Base-by-base conservation (phyloP, 2,797 vertebrate species). In the Mus spretus region DNA sequence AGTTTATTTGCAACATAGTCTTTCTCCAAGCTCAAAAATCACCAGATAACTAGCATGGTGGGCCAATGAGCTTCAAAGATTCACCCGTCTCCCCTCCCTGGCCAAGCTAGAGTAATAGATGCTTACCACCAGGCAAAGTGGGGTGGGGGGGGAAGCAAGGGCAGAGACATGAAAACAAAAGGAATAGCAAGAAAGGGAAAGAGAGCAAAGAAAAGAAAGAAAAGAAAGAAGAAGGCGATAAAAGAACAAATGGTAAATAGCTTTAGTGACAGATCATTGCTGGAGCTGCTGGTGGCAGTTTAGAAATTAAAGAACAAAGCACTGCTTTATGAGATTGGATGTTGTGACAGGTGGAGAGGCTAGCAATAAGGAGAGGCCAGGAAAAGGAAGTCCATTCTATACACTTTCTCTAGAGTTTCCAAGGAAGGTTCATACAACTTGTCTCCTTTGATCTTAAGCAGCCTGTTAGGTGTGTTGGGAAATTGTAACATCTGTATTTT, bases 381-480 rank as follows among this genome's bases (percentile, higher is more conserved):
- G 34, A n/a, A 67, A 74, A n/a, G 17, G 57, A 74, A 40, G 31
- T 44, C 59, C 11, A n/a, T 34, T 72, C 2, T 78, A 34, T 9
- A 83, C 5, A 75, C 9, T 55, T 5, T 65, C 22, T 86, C 65
- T 77, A 34, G 61, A 72, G 17, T 93, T 93, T 67, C 77, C 6
- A 50, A 72, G 31, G 37, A 87, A 90, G 19, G 4, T 72, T 94
- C 77, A 63, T 37, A 22, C 31, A 4, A 19, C 22, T 20, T 40
- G 11, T 94, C 65, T 78, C 63, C 55, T 94, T 93, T 90, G 88
- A 92, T 93, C 53, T 74, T 81, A 15, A 88, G 55, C 37, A 90
- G 59, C 40, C n/a, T 70, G 61, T 70, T 50, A 67, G 50, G 24
- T 70, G 4, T 55, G 12, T 61, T 44, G 13, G 40, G 65, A 37